Base-by-base conservation (phyloP, 2,113 vertebrate genomes). In the Cephalopterus ornatus region DNA sequence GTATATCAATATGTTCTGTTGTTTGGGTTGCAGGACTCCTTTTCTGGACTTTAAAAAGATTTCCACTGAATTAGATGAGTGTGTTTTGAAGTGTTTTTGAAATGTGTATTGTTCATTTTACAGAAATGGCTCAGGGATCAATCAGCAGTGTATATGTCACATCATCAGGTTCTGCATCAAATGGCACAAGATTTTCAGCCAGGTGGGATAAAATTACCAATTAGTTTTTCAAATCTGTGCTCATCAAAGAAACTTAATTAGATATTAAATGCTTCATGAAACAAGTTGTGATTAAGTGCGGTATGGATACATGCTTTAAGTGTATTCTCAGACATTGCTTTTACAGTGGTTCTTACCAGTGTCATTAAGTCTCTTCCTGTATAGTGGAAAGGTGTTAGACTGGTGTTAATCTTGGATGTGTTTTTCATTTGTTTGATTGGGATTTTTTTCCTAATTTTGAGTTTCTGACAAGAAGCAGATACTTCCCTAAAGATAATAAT, bases 91-190 rank as follows among this genome's bases (percentile, higher is more conserved):
- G 39, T 52, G 24, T 30, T 76, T 16, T 62, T 81, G 35, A 80
- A 23, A 30, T 65, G 62, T 3, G 1, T 86, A 15, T 47, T 73
- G 42, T 95, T 86, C 32, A 2, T 94, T 95, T 92, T 85, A 16
- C 97, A 99, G 99, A 99, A 98, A 99, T 99, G 99, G 99, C 99
- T 97, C 99, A 99, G 97, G 99, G 99, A 90, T 98, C 99, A 77
- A 98, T 99, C 93, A 99, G 98, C 96, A 99, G 99, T 73, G 98
- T 99, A 59, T 99, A 99, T 97, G 98, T 99, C 98, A 97, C 98
- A 12, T 97, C 99, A 8, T 98, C 98, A 79, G 98, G 98, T 32
- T 98, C 99, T 47, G 98, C 99, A 37, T 98, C 99, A 83, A 99
- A 99, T 28, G 99, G 99, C 96, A 98, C 98, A 42, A 98, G 99